phyloP scores from a whole-genome alignment of 2,888 invertebrate species.

The Aspidiotus destructor region DNA sequence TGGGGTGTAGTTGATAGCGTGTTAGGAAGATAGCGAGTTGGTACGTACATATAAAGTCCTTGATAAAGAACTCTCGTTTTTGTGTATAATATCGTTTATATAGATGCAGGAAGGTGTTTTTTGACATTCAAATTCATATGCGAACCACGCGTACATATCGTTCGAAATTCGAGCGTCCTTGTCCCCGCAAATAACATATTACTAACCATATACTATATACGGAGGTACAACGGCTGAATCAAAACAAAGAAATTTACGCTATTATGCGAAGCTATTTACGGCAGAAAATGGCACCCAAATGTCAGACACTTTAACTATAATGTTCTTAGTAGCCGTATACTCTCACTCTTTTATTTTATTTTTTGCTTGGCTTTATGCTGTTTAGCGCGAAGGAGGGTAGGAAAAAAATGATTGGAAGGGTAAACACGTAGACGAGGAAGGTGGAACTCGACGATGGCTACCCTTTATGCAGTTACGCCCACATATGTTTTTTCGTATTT shows the following conservation, averaged over 20 bases:
- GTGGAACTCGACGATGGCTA: conserved; percentile 29
- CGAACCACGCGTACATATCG: conserved; percentile 22
- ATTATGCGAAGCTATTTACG: conserved; percentile 33
- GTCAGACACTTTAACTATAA: conserved; percentile 34
- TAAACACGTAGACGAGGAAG: conserved; percentile 25
- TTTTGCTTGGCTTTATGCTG: not conserved
- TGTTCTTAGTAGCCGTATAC: conserved; percentile 27
- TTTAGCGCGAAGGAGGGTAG: not conserved
- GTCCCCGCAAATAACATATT: conserved; percentile 24
- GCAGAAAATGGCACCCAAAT: conserved; percentile 33
- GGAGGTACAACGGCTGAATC: conserved; percentile 31
- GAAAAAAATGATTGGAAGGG: conserved; percentile 7
- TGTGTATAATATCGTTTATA: too few relatives aligned
- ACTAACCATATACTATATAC: conserved; percentile 16
- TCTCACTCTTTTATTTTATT: not conserved
- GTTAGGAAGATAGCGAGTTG: too few relatives aligned
- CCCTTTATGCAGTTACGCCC: conserved; percentile 30
- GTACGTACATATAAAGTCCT: too few relatives aligned
- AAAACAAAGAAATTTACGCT: conserved; percentile 33
- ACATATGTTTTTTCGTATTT: conserved; percentile 30
- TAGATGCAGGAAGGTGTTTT: conserved; percentile 21
- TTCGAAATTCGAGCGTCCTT: conserved; percentile 19
- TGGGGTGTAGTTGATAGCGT: too few relatives aligned
- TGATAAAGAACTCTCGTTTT: too few relatives aligned
- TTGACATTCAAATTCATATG: conserved; percentile 33